A percentile compares a stretch with the other conserved stretches of the same genome.
Evolutionary conservation across 2,888 invertebrate genomes (phyloP).

Genomic region (Chrysotoxum bicinctum): DNA sequence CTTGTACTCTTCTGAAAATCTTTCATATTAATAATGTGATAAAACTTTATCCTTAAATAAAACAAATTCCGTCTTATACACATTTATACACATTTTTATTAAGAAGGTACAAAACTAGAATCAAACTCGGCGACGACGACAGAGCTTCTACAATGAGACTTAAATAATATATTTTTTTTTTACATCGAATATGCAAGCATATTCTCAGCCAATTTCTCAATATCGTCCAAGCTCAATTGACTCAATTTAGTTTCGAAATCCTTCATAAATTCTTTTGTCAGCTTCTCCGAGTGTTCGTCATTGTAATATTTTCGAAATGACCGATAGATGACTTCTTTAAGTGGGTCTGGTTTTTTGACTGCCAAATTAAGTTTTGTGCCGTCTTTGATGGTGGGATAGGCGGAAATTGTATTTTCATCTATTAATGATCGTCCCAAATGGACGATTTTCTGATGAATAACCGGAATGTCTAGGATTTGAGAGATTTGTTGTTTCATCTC

Average conservation of each 20-base stretch:
- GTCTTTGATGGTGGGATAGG: constrained; percentile 88
- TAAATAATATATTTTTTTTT: neutral
- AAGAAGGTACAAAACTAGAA: constrained; percentile 57
- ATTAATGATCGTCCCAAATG: constrained; percentile 87
- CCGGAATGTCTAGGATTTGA: constrained; percentile 85
- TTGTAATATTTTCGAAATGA: constrained; percentile 83
- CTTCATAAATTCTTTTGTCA: constrained; percentile 78
- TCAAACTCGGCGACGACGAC: constrained; percentile 3
- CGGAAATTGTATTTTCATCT: constrained; percentile 87
- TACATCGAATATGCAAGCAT: constrained; percentile 41
- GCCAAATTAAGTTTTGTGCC: constrained; percentile 89
- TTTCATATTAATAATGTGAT: too few species aligned
- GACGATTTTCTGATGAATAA: constrained; percentile 87
- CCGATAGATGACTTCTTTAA: constrained; percentile 84
- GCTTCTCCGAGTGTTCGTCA: constrained; percentile 85
- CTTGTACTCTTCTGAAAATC: too few species aligned
- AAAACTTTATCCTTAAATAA: neutral
- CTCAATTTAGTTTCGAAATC: constrained; percentile 79
- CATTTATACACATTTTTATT: constrained; percentile 49
- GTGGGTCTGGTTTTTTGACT: constrained; percentile 86
- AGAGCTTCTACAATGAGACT: constrained; percentile 5
- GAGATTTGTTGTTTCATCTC: constrained; percentile 88
- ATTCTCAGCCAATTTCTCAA: constrained; percentile 79
- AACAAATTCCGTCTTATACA: neutral
- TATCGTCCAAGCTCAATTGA: constrained; percentile 79